Conservation (phyloP, 92 coral and sea anemone genomes). For the Phymanthus crucifer region DNA sequence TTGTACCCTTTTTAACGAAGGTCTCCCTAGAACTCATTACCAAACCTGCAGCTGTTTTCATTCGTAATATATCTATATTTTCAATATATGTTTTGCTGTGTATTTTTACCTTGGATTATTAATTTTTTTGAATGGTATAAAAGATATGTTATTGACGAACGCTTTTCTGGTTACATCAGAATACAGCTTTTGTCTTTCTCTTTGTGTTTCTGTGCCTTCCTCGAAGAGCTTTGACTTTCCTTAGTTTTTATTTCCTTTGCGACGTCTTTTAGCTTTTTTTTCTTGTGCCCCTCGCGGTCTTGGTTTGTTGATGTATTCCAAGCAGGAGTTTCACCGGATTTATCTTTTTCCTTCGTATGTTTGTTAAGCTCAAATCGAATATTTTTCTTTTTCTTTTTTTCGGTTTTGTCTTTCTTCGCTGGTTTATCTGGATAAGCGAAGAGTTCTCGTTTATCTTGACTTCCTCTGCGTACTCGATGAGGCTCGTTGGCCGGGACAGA, state of each 20-base stretch:
- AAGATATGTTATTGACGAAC: neutral
- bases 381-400: conserved; percentile 16
- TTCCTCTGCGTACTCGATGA: conserved; percentile 30
- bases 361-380: conserved; percentile 6
- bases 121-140: neutral
- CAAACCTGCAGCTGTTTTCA: neutral
- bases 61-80: neutral
- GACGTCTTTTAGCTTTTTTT: conserved; percentile 31
- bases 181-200: conserved; percentile 17
- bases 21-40: neutral
- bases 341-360: neutral
- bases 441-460: conserved; percentile 37
- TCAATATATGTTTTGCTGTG: neutral
- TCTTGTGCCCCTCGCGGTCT: neutral
- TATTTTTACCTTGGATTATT: neutral
- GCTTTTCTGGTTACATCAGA: conserved; percentile 20
- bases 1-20: neutral
- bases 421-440: conserved; percentile 32
- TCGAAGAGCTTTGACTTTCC: neutral
- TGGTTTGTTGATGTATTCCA: neutral
- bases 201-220: neutral
- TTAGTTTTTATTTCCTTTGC: conserved; percentile 23
- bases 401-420: neutral
- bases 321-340: neutral
- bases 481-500: conserved; percentile 13